Evolutionary conservation across 1,140 invertebrate genomes (phyloP).

Genomic region (Drosophila tani): DNA sequence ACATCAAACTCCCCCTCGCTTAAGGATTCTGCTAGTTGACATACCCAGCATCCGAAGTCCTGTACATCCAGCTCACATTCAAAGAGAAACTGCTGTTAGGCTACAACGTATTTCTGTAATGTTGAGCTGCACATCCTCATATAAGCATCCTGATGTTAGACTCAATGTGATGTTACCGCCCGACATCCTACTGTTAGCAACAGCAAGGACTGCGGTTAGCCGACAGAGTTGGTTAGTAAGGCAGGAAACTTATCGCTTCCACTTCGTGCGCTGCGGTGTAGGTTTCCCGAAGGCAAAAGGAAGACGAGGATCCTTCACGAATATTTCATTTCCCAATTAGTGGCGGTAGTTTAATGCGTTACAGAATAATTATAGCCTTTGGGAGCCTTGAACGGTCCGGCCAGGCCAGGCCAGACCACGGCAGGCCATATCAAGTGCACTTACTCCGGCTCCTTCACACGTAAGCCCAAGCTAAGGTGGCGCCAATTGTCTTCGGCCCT

Average conservation of each 20-base stretch:
- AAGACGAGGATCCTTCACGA: conserved; percentile 14
- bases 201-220: conserved; percentile 8
- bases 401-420: no score
- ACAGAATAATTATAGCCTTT: conserved; percentile 45
- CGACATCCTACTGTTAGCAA: conserved; percentile 1
- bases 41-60: neutral
- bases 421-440: conserved; percentile 16
- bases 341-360: conserved; percentile 18
- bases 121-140: neutral
- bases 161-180: neutral
- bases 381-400: conserved; percentile 7
- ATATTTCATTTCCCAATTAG: conserved; percentile 38
- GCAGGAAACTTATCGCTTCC: conserved; percentile 3
- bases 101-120: neutral
- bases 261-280: conserved; percentile 6
- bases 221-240: neutral
- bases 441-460: conserved; percentile 2
- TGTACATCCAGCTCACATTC: neutral
- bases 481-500: conserved; percentile 51
- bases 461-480: conserved; percentile 41
- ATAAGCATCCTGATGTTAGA: neutral
- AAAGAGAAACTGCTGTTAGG: conserved; percentile 5
- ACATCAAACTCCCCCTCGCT: neutral
- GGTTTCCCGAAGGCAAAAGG: conserved; percentile 7
- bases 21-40: neutral